Evolutionary conservation across 2,113 vertebrate genomes (phyloP).

Genomic region (Hylia prasina): DNA sequence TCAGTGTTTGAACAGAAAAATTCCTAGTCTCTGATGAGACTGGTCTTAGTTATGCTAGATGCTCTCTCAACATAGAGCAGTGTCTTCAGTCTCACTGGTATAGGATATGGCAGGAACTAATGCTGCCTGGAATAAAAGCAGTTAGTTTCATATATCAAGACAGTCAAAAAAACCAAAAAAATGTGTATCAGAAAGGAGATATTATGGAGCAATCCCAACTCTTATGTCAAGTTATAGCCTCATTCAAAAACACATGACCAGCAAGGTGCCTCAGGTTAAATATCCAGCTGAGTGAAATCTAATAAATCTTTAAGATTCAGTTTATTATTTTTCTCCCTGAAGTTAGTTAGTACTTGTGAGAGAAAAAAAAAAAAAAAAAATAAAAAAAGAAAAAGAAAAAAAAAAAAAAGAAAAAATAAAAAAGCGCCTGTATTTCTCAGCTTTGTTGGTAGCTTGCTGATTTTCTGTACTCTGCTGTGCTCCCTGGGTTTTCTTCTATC

Average conservation of each 20-base stretch:
- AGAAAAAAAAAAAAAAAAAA: not conserved
- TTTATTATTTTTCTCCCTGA: slow-evolving; percentile 17
- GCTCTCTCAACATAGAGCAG: not conserved
- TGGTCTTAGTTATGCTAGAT: not conserved
- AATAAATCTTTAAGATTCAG: not conserved
- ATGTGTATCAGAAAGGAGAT: not conserved
- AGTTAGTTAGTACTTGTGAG: not conserved
- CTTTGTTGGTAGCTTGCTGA: slow-evolving; percentile 13
- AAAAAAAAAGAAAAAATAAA: not conserved
- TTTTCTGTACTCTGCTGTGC: not conserved
- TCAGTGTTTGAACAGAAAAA: not conserved
- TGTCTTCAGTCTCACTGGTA: not conserved
- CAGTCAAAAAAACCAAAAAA: not conserved
- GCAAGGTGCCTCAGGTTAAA: slow-evolving; percentile 2
- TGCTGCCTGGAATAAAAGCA: not conserved
- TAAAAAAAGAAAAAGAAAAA: too few species aligned
- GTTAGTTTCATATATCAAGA: not conserved
- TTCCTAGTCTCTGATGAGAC: not conserved
- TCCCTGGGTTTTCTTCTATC: slow-evolving; percentile 7
- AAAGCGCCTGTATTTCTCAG: not conserved
- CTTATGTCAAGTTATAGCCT: not conserved
- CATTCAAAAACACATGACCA: fast-evolving
- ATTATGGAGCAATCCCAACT: not conserved
- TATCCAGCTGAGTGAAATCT: not conserved
- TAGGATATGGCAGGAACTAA: not conserved